Base-by-base conservation (phyloP, 2,797 vertebrate genomes). In the Tokudaia tokunoshimensis region DNA sequence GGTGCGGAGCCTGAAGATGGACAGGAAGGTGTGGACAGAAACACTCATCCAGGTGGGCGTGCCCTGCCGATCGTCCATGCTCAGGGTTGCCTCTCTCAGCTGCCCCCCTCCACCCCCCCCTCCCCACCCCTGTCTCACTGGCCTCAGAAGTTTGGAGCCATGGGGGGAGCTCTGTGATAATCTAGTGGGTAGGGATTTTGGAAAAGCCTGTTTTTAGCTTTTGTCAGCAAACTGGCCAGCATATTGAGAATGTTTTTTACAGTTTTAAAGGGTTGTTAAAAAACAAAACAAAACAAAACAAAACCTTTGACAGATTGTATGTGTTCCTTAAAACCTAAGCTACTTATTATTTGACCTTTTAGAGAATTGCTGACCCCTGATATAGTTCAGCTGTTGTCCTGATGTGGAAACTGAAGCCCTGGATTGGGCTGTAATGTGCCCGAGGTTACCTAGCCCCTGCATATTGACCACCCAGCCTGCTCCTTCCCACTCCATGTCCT, bases 1-100 rank as follows among this genome's bases (percentile, higher is more conserved):
- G 97, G 99, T 99, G 31, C 99, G 99, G 67, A 99, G 99, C 98
- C 98, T 99, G 74, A 99, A 99, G 98, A 99, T 99, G 99, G 99
- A 99, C 98, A 99, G 98, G 95, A 99, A 99, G 79, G 99, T 99
- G 91, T 99, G 99, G 99, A 99, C 99, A 0, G 99, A 99, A 92
- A 99, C 99, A 72, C 99, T 99, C 61, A 99, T 99, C 0, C 92
- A 99, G 99, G 99, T 99, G 90, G 57, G 93, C 24, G 29, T 34
- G 19, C 26, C 65, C 78, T 34, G 20, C 41, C 82, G 83, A 41
- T 70, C 31, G 0, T 6, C 9, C 37, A 0, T 65, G 22, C 86
- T 72, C 72, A 70, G 41, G 59, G 17, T 91, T 72, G 88, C 26
- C 41, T 19, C 17, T 17, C 41, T 79, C 57, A 47, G 20, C 79